phyloP scores from a whole-genome alignment of 2,113 vertebrate genomes.

The Propithecus coquereli region DNA sequence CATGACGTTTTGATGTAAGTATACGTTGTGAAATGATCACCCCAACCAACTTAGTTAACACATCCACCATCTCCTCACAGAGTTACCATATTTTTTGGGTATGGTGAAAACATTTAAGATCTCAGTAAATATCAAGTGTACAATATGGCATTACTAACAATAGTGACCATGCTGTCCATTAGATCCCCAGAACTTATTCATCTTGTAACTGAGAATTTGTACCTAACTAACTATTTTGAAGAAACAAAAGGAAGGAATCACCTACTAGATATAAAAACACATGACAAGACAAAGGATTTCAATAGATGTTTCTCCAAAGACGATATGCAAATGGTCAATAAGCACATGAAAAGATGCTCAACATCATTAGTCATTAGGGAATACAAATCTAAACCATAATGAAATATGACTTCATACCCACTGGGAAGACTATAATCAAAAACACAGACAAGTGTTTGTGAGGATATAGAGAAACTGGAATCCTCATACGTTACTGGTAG shows the following conservation, averaged over 20 bases:
- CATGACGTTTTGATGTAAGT: not conserved
- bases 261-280: not conserved
- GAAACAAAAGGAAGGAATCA: not conserved
- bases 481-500: not conserved
- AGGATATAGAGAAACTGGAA: not conserved
- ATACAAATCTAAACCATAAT: conserved; percentile 5
- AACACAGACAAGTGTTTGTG: not conserved
- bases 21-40: not conserved
- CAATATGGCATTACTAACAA: not conserved
- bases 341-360: not conserved
- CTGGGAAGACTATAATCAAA: not conserved
- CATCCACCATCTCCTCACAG: not conserved
- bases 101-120: not conserved
- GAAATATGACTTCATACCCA: not conserved
- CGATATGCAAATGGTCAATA: not conserved
- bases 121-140: not conserved
- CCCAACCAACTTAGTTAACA: not conserved
- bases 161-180: not conserved
- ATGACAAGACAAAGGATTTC: not conserved
- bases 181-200: not conserved
- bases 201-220: no score
- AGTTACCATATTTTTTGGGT: not conserved
- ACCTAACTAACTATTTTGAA: not conserved
- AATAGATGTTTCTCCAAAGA: not conserved
- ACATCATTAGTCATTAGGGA: not conserved